These are phyloP conservation scores for Apistogramma diplotaenia DNA, from an alignment of 2,113 vertebrate species.

Conservation along the genomic window DNA sequence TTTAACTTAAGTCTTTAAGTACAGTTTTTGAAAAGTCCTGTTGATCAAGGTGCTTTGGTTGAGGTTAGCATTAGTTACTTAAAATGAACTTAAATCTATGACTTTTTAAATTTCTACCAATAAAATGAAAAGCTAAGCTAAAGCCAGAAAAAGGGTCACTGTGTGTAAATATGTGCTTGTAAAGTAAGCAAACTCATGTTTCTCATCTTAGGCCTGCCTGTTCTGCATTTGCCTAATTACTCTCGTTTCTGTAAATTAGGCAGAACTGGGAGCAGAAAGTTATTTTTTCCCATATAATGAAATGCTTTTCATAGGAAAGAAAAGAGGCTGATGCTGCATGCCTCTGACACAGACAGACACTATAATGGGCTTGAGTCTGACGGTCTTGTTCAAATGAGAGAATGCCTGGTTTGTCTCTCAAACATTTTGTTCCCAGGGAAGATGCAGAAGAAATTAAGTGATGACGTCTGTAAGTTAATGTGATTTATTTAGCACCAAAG, in stretches of 20 bases:
- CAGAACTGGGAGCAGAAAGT: constrained; percentile 8
- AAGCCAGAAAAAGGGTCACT: constrained; percentile 85
- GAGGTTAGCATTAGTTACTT: background rate
- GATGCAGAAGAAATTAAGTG: background rate
- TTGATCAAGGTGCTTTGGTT: background rate
- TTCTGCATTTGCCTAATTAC: constrained; percentile 39
- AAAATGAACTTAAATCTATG: background rate
- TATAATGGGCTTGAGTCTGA: constrained; percentile 14
- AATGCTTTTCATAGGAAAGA: constrained; percentile 25
- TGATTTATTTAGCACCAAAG: background rate
- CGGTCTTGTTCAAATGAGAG: background rate
- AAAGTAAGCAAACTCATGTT: constrained; percentile 31
- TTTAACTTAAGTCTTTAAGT: background rate
- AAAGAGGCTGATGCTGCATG: constrained; percentile 39
- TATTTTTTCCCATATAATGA: constrained; percentile 35
- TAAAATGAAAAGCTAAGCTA: constrained; percentile 51
- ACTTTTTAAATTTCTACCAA: background rate
- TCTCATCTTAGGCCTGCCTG: constrained; percentile 21
- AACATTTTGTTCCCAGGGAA: background rate
- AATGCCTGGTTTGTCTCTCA: background rate
- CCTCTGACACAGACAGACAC: background rate
- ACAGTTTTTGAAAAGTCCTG: background rate
- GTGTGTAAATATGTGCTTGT: constrained; percentile 16
- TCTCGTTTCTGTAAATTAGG: constrained; percentile 30
- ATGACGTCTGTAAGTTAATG: background rate